Evolutionary conservation across 37 sponge, comb jelly and placozoan species (phyloP).

Genomic region (Ephydatia muelleri): DNA sequence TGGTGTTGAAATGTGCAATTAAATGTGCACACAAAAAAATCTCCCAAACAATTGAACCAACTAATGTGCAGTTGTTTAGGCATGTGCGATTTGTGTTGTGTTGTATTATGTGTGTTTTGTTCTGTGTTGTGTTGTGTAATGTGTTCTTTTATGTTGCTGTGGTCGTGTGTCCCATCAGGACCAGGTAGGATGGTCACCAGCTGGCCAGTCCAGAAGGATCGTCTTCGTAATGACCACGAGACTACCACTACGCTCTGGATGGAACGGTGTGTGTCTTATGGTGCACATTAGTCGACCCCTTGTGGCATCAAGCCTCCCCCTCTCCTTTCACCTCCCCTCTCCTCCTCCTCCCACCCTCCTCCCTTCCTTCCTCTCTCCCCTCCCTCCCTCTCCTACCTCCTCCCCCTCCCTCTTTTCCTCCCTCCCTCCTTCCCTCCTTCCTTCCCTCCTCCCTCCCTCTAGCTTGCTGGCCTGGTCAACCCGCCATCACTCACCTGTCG

Average conservation of each 20-base stretch:
- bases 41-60: too few relatives aligned
- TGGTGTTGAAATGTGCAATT: too few relatives aligned
- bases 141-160: background rate
- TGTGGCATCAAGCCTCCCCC: background rate
- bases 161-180: too few relatives aligned
- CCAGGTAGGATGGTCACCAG: conserved; percentile 67
- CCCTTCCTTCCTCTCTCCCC: background rate
- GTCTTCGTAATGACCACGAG: conserved; percentile 74
- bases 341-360: background rate
- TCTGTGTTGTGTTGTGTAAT: background rate
- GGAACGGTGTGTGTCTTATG: conserved; percentile 46
- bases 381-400: background rate
- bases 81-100: too few relatives aligned
- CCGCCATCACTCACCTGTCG: background rate
- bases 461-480: background rate
- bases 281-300: background rate
- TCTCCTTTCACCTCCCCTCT: background rate
- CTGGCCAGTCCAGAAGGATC: conserved; percentile 53
- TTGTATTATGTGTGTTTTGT: too few relatives aligned
- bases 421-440: conserved; percentile 17
- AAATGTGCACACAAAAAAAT: background rate
- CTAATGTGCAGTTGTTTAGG: too few relatives aligned
- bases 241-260: conserved; percentile 83
- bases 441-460: background rate
- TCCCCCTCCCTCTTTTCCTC: background rate